Percentiles rank a stretch among this genome's conserved stretches.
phyloP scores from a whole-genome alignment of 2,113 vertebrate genomes.

The Serranochromis macrocephalus region DNA sequence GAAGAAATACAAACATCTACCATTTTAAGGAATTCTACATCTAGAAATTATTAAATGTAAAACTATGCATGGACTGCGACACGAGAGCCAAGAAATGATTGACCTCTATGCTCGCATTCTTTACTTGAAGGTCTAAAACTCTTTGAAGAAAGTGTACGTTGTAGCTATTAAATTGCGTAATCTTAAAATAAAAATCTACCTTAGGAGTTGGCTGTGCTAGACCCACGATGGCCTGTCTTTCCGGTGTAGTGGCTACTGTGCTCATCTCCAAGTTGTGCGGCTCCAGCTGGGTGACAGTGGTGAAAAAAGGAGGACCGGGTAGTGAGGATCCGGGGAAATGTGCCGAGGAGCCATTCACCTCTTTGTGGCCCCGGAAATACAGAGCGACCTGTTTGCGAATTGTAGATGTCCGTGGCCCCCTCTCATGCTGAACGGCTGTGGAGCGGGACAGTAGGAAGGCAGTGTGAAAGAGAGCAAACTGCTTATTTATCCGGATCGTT shows the following conservation, averaged over 20 bases:
- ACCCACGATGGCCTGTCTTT: constrained; percentile 88
- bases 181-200: constrained; percentile 60
- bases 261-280: constrained; percentile 90
- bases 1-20: not conserved
- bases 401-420: constrained; percentile 93
- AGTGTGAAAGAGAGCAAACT: not conserved
- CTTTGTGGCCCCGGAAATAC: constrained; percentile 97
- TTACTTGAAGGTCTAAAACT: not conserved
- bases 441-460: not conserved
- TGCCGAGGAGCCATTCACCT: constrained; percentile 81
- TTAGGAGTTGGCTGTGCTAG: constrained; percentile 96
- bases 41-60: not conserved
- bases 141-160: not conserved
- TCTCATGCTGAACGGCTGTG: constrained; percentile 94
- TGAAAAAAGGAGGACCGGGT: constrained; percentile 90
- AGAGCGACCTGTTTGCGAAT: constrained; percentile 98
- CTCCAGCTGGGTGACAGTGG: constrained; percentile 91
- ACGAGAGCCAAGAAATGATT: not conserved
- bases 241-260: constrained; percentile 78
- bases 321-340: constrained; percentile 85
- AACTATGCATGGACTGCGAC: not conserved
- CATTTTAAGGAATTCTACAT: not conserved
- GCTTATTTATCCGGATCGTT: not conserved
- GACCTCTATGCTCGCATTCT: not conserved
- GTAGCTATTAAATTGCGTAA: not conserved